Conservation (phyloP, 2,113 vertebrate genomes). For the Forbesichthys papilliferus region DNA sequence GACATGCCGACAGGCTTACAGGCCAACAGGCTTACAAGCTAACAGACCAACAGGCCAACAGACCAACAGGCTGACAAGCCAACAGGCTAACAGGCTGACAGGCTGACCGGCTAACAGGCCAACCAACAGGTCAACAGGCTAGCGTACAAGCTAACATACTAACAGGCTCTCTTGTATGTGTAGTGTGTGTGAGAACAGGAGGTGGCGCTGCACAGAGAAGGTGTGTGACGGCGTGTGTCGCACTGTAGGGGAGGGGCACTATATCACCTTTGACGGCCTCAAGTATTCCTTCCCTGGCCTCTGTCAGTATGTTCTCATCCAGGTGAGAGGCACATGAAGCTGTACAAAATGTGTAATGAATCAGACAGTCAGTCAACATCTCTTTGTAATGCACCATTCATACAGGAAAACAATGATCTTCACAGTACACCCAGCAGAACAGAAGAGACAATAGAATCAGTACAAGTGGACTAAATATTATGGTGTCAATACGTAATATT, state of each 20-base stretch:
- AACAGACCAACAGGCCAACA: too few species aligned
- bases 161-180: conserved; percentile 14
- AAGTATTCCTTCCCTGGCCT: conserved; percentile 89
- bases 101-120: too few species aligned
- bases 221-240: conserved; percentile 86
- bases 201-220: conserved; percentile 86
- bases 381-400: not conserved
- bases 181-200: conserved; percentile 86
- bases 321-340: conserved; percentile 79
- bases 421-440: not conserved
- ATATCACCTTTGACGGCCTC: conserved; percentile 91
- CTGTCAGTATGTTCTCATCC: conserved; percentile 91
- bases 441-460: not conserved
- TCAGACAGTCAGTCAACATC: not conserved
- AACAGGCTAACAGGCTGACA: too few species aligned
- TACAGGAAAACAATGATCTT: not conserved
- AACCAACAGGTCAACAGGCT: too few species aligned
- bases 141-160: not conserved
- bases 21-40: too few species aligned
- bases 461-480: not conserved
- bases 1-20: too few species aligned
- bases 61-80: too few species aligned
- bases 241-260: conserved; percentile 85
- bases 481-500: not conserved
- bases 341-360: not conserved